These are phyloP conservation scores for Coregonus sp. DNA, from an alignment of 2,797 vertebrate genomes.

Conservation along the genomic window DNA sequence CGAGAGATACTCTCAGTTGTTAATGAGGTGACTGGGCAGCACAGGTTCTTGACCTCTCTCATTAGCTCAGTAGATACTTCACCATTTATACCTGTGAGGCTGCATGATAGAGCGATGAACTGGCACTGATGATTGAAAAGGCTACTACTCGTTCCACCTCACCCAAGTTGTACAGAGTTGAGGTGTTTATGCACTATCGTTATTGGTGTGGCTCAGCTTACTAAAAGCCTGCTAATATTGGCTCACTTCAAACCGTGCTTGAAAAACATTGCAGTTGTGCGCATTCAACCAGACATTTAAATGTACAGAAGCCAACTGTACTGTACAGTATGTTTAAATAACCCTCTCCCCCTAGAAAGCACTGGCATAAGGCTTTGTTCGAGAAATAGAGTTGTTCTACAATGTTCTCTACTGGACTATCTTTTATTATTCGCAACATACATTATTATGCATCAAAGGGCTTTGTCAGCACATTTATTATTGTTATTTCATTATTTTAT, in stretches of 20 bases:
- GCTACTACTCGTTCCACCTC: no score
- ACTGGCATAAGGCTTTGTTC: conserved; percentile 43
- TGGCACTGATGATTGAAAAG: neutral
- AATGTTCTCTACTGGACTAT: conserved; percentile 65
- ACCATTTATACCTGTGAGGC: neutral
- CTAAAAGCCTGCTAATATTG: neutral
- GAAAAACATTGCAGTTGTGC: no score
- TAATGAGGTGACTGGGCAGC: neutral
- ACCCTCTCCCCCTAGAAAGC: conserved; percentile 60
- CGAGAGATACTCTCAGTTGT: neutral
- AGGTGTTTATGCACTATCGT: no score
- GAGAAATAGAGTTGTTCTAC: conserved; percentile 44
- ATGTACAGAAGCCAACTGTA: neutral
- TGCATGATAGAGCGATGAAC: neutral
- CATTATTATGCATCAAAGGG: conserved; percentile 70
- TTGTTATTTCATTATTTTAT: conserved; percentile 47
- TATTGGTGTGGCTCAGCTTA: no score
- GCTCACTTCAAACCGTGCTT: neutral
- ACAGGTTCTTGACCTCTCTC: neutral
- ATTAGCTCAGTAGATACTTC: neutral
- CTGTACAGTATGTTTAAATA: neutral
- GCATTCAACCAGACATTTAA: neutral
- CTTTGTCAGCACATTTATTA: conserved; percentile 64
- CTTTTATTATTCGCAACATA: conserved; percentile 66
- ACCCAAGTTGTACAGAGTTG: no score